These are phyloP conservation scores for Cheilinus undulatus DNA, from an alignment of 2,113 vertebrate species.

Conservation along the genomic window DNA sequence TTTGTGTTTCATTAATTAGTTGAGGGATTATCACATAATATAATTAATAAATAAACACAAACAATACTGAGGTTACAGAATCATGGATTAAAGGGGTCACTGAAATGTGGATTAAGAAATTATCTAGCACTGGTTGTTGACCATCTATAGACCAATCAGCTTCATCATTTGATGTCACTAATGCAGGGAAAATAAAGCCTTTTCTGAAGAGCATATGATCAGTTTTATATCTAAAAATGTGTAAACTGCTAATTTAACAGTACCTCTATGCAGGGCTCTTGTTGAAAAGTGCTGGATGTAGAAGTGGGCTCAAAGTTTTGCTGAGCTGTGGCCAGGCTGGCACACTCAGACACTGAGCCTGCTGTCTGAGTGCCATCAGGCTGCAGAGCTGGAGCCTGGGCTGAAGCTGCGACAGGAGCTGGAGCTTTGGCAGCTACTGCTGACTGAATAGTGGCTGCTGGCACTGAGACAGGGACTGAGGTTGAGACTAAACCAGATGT, in stretches of 20 bases:
- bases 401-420: conserved; percentile 45
- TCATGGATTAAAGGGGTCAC: too few relatives aligned
- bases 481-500: conserved; percentile 28
- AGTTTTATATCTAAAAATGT: not conserved
- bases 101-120: too few relatives aligned
- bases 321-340: conserved; percentile 75
- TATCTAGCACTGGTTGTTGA: too few relatives aligned
- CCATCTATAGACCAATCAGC: too few relatives aligned
- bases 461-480: conserved; percentile 20
- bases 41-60: too few relatives aligned
- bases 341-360: conserved; percentile 66
- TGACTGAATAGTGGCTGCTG: conserved; percentile 36
- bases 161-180: too few relatives aligned
- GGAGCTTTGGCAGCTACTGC: conserved; percentile 13
- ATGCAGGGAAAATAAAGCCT: too few relatives aligned
- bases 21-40: too few relatives aligned
- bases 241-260: not conserved
- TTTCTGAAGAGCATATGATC: not conserved
- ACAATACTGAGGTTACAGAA: too few relatives aligned
- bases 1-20: too few relatives aligned
- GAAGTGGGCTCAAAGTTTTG: conserved; percentile 68
- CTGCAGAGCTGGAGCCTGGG: conserved; percentile 78
- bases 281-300: conserved; percentile 51
- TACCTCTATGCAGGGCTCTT: conserved; percentile 77
- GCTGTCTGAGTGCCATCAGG: conserved; percentile 78